phyloP scores from a whole-genome alignment of 2,888 invertebrate genomes.

The Cabera pusaria region DNA sequence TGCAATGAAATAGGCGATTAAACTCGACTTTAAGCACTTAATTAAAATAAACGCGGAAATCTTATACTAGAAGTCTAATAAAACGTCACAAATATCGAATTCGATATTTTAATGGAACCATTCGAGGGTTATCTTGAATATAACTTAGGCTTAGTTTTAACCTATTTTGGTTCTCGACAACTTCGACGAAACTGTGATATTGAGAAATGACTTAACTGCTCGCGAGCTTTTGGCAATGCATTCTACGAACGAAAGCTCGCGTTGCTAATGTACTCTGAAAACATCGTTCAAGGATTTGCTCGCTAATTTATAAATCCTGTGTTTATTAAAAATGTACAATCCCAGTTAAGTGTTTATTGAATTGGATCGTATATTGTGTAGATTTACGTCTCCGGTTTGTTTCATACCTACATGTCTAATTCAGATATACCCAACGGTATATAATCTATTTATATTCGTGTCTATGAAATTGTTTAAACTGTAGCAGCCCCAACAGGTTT shows the following conservation, averaged over 20 bases:
- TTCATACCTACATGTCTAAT: slow-evolving; percentile 30
- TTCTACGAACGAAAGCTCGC: no score
- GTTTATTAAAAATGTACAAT: no score
- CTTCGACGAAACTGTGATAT: slow-evolving; percentile 11
- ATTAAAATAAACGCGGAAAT: slow-evolving; percentile 35
- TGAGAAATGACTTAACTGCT: no score
- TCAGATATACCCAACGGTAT: slow-evolving; percentile 27
- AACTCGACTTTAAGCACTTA: slow-evolving; percentile 9
- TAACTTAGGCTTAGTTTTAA: slow-evolving; percentile 19
- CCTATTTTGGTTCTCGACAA: slow-evolving; percentile 23
- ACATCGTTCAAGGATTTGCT: no score
- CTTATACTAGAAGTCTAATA: slow-evolving; percentile 30
- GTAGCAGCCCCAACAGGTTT: slow-evolving; percentile 11
- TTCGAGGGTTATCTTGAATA: slow-evolving; percentile 20
- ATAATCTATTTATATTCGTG: slow-evolving; percentile 3
- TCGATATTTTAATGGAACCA: slow-evolving; percentile 24
- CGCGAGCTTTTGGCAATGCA: no score
- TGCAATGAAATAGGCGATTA: no score
- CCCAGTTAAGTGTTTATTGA: slow-evolving; percentile 8
- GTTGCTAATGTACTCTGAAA: no score
- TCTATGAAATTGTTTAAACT: slow-evolving; percentile 9
- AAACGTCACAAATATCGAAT: slow-evolving; percentile 26
- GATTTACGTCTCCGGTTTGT: slow-evolving; percentile 23
- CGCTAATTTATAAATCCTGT: no score
- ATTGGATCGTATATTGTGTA: slow-evolving; percentile 19